Evolutionary conservation across 2,797 vertebrate genomes (phyloP).

Genomic region (Bucorvus abyssinicus): DNA sequence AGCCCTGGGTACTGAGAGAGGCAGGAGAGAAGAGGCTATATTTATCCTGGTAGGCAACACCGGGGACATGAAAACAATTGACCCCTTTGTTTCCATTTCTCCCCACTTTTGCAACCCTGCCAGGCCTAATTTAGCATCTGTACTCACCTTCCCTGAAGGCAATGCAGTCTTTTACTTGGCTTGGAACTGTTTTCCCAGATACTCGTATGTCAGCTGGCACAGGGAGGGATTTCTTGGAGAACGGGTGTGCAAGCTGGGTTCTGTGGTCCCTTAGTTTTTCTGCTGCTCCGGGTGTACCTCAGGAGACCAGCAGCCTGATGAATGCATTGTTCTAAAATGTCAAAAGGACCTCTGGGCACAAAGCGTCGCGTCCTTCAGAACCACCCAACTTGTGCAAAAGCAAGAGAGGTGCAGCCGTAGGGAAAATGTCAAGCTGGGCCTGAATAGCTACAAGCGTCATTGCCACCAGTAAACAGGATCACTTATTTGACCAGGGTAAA

Average conservation of each 20-base stretch:
- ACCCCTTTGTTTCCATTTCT: conserved; percentile 63
- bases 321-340: conserved; percentile 59
- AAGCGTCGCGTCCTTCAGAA: neutral
- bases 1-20: neutral
- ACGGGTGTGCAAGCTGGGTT: neutral
- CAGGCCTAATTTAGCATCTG: conserved; percentile 53
- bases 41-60: conserved; percentile 32
- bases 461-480: conserved; percentile 1
- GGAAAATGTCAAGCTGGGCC: conserved; percentile 39
- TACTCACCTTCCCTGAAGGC: conserved; percentile 44
- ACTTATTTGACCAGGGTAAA: neutral
- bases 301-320: conserved; percentile 17
- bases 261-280: neutral
- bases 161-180: conserved; percentile 8
- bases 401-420: conserved; percentile 15
- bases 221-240: conserved; percentile 15
- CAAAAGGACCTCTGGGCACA: conserved; percentile 41
- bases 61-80: conserved; percentile 46
- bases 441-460: conserved; percentile 1
- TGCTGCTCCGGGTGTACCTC: neutral
- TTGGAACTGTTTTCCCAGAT: conserved; percentile 29
- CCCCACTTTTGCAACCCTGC: conserved; percentile 46
- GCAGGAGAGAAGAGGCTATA: conserved; percentile 15
- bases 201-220: neutral
- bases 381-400: conserved; percentile 24